Evolutionary conservation across 2,797 vertebrate genomes (phyloP), one percentile per base, ranked within the genome.

Genomic region (Xiphophorus birchmanni): DNA sequence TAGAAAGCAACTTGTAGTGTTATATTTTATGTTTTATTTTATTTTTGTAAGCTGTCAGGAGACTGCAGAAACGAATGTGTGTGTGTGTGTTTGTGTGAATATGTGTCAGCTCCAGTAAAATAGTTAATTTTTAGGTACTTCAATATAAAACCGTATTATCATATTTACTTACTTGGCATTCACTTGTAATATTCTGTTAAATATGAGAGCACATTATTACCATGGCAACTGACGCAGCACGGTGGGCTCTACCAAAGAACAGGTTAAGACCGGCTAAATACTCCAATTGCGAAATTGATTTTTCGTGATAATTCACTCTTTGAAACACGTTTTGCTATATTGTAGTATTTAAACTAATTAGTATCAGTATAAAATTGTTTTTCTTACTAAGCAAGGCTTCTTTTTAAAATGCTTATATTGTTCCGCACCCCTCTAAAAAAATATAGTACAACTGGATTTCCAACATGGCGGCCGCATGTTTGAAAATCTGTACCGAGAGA

Each of bases 161-260:
- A n/a, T 15, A 32, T 67, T 67, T 67, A 23, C 3, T 8, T 67
- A 40, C 63, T 40, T 9, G 9, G 21, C 18, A 67, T 5, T 18
- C 65, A 5, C 37, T 26, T 23, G 65, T 13, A n/a, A 67, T 40
- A 52, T 40, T 40, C 37, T 10, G 40, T 21, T 47, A 48, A 73
- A 47, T 44, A 73, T 21, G 15, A 50, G 9, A 52, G 35, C 73
- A 75, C 79, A 58, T 85, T 76, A 82, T 95, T 87, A 82, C 94
- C 93, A 90, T 95, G 93, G 94, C 85, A 95, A 96, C 94, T 77
- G 93, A 94, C 75, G 87, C 93, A 82, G 77, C n/a, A 69, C 48
- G 29, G 42, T 26, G 83, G 93, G 35, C 84, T 63, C 91, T 90
- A 93, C 93, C 91, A 94, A 89, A 73, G 63, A 44, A 77, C 37